Evolutionary conservation across 2,113 vertebrate genomes (phyloP).

Genomic region (pig (Sus scrofa)): DNA sequence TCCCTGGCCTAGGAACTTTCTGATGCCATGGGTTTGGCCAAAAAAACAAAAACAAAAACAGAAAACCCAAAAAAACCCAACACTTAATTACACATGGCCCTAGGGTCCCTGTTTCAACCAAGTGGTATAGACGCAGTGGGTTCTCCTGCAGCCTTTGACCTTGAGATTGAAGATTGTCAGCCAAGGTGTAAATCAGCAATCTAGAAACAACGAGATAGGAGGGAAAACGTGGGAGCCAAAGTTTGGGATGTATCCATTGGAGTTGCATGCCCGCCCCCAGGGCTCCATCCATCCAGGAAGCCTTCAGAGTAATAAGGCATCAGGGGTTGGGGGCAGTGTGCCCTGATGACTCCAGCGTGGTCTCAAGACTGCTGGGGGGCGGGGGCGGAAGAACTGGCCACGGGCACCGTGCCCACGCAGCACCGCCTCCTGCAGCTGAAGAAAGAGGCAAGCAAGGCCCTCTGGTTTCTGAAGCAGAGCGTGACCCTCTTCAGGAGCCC

Average conservation of each 20-base stretch:
- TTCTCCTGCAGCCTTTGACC: background rate
- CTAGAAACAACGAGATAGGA: background rate
- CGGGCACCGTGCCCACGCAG: rapidly evolving
- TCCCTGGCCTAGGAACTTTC: too few relatives aligned
- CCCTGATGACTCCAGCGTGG: background rate
- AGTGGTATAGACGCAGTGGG: too few relatives aligned
- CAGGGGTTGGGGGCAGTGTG: too few relatives aligned
- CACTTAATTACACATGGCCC: too few relatives aligned
- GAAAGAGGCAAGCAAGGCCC: background rate
- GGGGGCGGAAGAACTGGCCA: background rate
- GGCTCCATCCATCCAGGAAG: background rate
- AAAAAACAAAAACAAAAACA: too few relatives aligned
- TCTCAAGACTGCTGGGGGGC: background rate
- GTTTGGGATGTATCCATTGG: background rate
- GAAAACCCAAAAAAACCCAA: too few relatives aligned
- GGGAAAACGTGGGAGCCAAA: too few relatives aligned
- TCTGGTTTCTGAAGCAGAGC: slow-evolving; percentile 69
- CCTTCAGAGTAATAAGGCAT: too few relatives aligned
- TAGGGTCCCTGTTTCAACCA: background rate
- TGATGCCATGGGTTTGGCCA: too few relatives aligned
- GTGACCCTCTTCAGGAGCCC: slow-evolving; percentile 35
- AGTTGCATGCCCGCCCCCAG: background rate
- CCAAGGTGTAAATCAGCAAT: background rate
- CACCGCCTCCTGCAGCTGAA: slow-evolving; percentile 22
- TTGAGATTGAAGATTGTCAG: background rate